A percentile compares a stretch with the other conserved stretches of the same genome.
Conservation (phyloP, 2,888 invertebrate species). For the Acholoe squamosa region DNA sequence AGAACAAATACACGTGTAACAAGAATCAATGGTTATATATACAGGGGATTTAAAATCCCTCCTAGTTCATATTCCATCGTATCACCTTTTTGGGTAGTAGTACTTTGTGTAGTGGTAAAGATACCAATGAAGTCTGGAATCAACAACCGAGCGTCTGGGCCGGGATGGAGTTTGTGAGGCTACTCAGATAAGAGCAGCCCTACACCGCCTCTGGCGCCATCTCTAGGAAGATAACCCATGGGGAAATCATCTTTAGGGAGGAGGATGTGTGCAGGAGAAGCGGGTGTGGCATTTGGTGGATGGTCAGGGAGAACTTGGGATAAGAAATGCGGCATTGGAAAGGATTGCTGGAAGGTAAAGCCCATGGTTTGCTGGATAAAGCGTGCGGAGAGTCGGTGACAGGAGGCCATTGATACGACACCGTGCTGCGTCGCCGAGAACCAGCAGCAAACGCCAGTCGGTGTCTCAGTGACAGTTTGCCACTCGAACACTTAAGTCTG, state of each 20-base stretch:
- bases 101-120: too few species aligned
- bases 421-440: slow-evolving; percentile 7
- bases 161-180: too few species aligned
- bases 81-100: too few species aligned
- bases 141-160: too few species aligned
- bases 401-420: not conserved
- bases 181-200: not conserved
- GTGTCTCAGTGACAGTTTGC: slow-evolving; percentile 54
- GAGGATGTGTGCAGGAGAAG: not conserved
- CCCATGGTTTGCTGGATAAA: not conserved
- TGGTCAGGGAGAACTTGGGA: not conserved
- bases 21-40: not conserved
- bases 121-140: too few species aligned
- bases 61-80: too few species aligned
- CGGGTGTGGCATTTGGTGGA: not conserved
- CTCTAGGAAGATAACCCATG: slow-evolving; percentile 9
- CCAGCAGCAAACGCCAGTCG: slow-evolving; percentile 5
- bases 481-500: slow-evolving; percentile 42
- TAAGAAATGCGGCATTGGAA: not conserved
- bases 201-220: not conserved
- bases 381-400: slow-evolving; percentile 9
- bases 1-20: not conserved
- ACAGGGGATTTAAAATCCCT: not conserved
- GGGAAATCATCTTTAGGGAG: not conserved
- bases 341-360: slow-evolving; percentile 21